A percentile compares a stretch with the other conserved stretches of the same genome.
Conservation (phyloP, 2,113 vertebrate species). For the Cricetomys ansorgei region DNA sequence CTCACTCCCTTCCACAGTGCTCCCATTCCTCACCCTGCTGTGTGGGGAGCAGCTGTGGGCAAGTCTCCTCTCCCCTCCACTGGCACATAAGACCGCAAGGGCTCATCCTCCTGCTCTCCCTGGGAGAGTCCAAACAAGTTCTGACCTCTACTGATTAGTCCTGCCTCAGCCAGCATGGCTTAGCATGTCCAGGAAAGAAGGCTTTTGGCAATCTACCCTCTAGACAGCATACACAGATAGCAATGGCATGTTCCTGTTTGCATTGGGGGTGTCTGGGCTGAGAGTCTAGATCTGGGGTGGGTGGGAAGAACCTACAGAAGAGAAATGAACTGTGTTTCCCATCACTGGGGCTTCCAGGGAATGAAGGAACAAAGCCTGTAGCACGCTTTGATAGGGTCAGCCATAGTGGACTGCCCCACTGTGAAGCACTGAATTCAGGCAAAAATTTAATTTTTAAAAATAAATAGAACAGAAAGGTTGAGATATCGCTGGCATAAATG, state of each 20-base stretch:
- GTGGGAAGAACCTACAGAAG: background rate
- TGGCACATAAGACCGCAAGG: too few relatives aligned
- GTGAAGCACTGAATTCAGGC: constrained; percentile 51
- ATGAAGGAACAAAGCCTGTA: background rate
- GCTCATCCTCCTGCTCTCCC: background rate
- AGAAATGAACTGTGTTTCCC: background rate
- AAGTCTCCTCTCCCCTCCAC: background rate
- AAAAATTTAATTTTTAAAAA: constrained; percentile 73
- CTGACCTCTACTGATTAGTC: background rate
- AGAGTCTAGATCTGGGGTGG: rapidly evolving
- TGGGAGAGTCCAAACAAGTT: background rate
- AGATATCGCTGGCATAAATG: constrained; percentile 47
- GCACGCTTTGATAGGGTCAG: background rate
- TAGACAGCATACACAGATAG: rapidly evolving
- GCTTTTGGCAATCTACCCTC: background rate
- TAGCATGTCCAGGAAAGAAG: background rate
- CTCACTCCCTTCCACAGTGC: rapidly evolving
- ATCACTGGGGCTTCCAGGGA: background rate
- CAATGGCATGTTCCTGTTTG: rapidly evolving
- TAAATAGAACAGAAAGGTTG: constrained; percentile 77
- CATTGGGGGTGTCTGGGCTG: background rate
- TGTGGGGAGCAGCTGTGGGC: background rate
- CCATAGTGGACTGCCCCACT: constrained; percentile 7
- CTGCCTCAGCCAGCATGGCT: background rate
- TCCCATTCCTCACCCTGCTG: background rate